These are phyloP conservation scores for Calcarius lapponicus DNA, from an alignment of 2,797 vertebrate species.

Conservation along the genomic window DNA sequence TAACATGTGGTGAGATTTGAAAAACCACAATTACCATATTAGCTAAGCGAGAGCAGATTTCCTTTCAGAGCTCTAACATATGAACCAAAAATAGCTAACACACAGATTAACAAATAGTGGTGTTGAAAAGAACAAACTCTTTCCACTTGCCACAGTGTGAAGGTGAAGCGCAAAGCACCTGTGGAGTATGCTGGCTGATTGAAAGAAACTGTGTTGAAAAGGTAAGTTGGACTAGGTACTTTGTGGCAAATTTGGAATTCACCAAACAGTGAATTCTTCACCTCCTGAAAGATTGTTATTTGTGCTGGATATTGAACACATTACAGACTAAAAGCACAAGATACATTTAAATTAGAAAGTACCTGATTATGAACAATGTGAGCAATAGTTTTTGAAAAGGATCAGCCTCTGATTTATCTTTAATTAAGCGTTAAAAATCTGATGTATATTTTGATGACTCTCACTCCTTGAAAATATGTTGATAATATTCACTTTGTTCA, in stretches of 20 bases:
- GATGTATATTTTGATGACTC: neutral
- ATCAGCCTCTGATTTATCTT: neutral
- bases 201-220: neutral
- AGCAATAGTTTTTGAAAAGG: neutral
- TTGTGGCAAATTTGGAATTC: neutral
- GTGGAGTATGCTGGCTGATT: neutral
- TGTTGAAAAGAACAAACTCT: neutral
- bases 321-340: neutral
- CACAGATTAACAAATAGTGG: neutral
- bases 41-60: conserved; percentile 6
- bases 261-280: neutral
- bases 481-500: neutral
- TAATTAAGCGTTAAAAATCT: neutral
- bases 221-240: conserved; percentile 18
- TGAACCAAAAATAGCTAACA: neutral
- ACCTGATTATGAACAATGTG: neutral
- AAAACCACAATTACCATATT: conserved; percentile 58
- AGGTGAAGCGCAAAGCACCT: neutral
- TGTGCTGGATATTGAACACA: neutral
- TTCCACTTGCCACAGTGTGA: neutral
- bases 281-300: neutral
- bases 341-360: neutral
- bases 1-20: conserved; percentile 29
- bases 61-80: neutral
- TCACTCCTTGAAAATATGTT: neutral